Percentiles rank a stretch among this genome's conserved stretches.
Evolutionary conservation across 2,888 invertebrate genomes (phyloP).

Genomic region (Argynnis bischoffii): DNA sequence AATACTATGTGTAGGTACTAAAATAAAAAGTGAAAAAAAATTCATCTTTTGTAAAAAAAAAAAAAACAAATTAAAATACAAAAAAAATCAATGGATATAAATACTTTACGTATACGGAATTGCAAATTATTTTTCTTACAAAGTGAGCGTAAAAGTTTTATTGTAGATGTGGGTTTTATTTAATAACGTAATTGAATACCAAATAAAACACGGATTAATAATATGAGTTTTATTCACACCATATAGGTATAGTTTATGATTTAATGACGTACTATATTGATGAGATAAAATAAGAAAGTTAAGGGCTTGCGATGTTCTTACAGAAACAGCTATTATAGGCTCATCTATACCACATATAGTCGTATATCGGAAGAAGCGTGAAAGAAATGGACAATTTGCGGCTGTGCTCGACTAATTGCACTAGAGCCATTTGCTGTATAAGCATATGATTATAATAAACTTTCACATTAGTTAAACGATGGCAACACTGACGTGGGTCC

Average conservation of each 20-base stretch:
- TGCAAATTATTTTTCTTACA: constrained; percentile 3
- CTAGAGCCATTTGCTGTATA: constrained; percentile 39
- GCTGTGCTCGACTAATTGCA: constrained; percentile 35
- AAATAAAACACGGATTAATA: constrained; percentile 9
- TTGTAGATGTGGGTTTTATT: constrained; percentile 4
- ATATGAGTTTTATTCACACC: not conserved
- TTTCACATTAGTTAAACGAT: constrained; percentile 46
- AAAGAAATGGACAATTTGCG: constrained; percentile 17
- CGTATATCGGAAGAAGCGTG: constrained; percentile 2
- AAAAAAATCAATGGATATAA: not conserved
- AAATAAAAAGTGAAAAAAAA: not conserved
- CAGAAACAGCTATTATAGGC: not conserved
- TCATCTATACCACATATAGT: not conserved
- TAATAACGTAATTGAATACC: constrained; percentile 9
- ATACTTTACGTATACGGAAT: constrained; percentile 10
- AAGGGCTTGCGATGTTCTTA: not conserved
- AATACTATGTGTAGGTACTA: too few relatives aligned
- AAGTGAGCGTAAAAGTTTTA: constrained; percentile 8
- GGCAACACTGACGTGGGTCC: constrained; percentile 41
- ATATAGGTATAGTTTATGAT: constrained; percentile 1
- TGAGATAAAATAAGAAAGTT: constrained; percentile 12
- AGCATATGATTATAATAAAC: constrained; percentile 46
- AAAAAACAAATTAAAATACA: constrained; percentile 4
- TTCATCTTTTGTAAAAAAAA: not conserved
- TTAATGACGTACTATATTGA: constrained; percentile 9